Percentiles rank a stretch among this genome's conserved stretches.
These are phyloP conservation scores for Pelusios castaneus DNA, from an alignment of 2,113 vertebrate species.

Conservation along the genomic window DNA sequence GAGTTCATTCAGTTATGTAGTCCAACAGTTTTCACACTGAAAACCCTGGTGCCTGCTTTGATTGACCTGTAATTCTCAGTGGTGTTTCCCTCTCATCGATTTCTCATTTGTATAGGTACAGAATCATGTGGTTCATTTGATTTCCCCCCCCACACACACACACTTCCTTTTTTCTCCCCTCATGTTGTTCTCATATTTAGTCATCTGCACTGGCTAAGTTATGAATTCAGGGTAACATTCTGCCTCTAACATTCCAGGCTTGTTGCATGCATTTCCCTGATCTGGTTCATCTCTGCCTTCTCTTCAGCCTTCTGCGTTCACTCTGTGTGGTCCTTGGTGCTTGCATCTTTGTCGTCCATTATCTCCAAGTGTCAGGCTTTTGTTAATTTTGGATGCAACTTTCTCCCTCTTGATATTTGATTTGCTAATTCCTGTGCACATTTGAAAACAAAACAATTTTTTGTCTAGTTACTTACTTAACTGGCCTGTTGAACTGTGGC, in stretches of 20 bases:
- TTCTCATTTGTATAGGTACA: not conserved
- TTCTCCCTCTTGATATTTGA: slow-evolving; percentile 13
- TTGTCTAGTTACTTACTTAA: not conserved
- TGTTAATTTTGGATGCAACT: slow-evolving; percentile 12
- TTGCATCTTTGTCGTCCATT: slow-evolving; percentile 28
- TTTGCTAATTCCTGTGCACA: slow-evolving; percentile 26
- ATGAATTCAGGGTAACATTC: not conserved
- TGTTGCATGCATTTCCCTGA: slow-evolving; percentile 1
- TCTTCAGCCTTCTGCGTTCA: slow-evolving; percentile 43
- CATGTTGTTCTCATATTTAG: slow-evolving; percentile 1
- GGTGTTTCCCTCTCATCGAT: not conserved
- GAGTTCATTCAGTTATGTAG: not conserved
- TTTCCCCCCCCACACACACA: slow-evolving; percentile 28
- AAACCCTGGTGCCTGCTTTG: not conserved
- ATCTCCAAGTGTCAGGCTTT: slow-evolving; percentile 21
- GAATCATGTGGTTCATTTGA: not conserved
- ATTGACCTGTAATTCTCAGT: slow-evolving; percentile 22
- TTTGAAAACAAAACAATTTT: not conserved
- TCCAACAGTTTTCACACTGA: slow-evolving; percentile 22
- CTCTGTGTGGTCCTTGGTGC: slow-evolving; percentile 38
- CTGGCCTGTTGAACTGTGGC: not conserved
- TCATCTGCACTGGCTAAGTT: slow-evolving; percentile 13
- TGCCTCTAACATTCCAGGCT: slow-evolving; percentile 13
- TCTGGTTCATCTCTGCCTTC: slow-evolving; percentile 31
- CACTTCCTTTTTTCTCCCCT: not conserved